Evolutionary conservation across 92 coral and sea anemone genomes (phyloP).

Genomic region (Phenganax marumi): DNA sequence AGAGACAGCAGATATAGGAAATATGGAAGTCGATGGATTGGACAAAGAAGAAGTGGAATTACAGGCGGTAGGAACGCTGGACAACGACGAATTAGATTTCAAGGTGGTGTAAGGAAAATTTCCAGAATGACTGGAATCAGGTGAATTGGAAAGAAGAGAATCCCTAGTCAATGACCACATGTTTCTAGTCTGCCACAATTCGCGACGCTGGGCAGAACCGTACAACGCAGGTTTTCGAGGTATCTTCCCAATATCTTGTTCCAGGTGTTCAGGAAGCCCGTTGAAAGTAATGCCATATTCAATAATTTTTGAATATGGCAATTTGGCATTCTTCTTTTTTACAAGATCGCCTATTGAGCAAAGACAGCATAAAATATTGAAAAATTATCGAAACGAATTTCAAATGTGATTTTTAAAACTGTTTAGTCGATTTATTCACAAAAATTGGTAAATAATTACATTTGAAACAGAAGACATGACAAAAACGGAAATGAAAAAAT

Average conservation of each 20-base stretch:
- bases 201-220: conserved; percentile 21
- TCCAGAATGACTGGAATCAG: background rate
- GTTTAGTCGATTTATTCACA: background rate
- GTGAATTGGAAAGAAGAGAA: background rate
- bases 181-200: conserved; percentile 17
- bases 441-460: too few species aligned
- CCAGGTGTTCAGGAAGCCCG: background rate
- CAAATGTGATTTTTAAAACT: background rate
- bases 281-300: conserved; percentile 15
- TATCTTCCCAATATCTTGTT: conserved; percentile 8
- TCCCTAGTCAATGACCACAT: background rate
- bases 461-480: too few species aligned
- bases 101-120: background rate
- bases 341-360: conserved; percentile 8
- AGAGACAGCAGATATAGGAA: background rate
- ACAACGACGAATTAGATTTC: background rate
- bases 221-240: conserved; percentile 26
- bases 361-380: background rate
- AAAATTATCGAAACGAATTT: background rate
- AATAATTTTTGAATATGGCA: conserved; percentile 16
- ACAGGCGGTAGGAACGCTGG: background rate
- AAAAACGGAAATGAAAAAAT: too few species aligned
- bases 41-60: background rate
- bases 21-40: background rate
- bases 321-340: conserved; percentile 6